Percentiles rank a stretch among this genome's conserved stretches.
These are phyloP conservation scores for Samia ricini DNA, from an alignment of 1,140 invertebrate species.

Conservation along the genomic window DNA sequence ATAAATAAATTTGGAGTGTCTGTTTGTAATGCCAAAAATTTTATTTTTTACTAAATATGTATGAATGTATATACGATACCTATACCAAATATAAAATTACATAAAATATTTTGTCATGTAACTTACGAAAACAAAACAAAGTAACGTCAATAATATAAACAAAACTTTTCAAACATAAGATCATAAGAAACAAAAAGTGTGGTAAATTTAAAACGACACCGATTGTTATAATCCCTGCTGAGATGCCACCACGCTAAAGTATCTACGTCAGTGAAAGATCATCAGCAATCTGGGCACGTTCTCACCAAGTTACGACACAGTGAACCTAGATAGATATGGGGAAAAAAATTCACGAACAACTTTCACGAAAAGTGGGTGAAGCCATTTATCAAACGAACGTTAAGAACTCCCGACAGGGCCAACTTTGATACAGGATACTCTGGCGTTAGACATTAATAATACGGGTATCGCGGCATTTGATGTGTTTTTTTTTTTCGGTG, in stretches of 20 bases:
- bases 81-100: too few species aligned
- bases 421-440: constrained; percentile 73
- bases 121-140: too few species aligned
- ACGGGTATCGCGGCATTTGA: constrained; percentile 67
- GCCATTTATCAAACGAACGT: constrained; percentile 73
- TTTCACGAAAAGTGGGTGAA: constrained; percentile 65
- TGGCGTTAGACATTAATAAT: constrained; percentile 74
- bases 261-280: too few species aligned
- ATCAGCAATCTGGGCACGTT: constrained; percentile 55
- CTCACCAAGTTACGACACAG: constrained; percentile 35
- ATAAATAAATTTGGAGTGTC: too few species aligned
- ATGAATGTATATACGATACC: too few species aligned
- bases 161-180: neutral
- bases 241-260: constrained; percentile 36
- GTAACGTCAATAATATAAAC: neutral
- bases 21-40: too few species aligned
- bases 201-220: constrained; percentile 19
- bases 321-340: neutral
- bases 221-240: constrained; percentile 36
- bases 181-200: neutral
- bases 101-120: too few species aligned
- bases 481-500: constrained; percentile 68
- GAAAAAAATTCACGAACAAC: constrained; percentile 55
- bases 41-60: too few species aligned
- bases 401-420: constrained; percentile 72